Percentiles rank a stretch among this genome's conserved stretches.
phyloP scores from a whole-genome alignment of 2,888 invertebrate species.

The Nipponacmea schrenckii region DNA sequence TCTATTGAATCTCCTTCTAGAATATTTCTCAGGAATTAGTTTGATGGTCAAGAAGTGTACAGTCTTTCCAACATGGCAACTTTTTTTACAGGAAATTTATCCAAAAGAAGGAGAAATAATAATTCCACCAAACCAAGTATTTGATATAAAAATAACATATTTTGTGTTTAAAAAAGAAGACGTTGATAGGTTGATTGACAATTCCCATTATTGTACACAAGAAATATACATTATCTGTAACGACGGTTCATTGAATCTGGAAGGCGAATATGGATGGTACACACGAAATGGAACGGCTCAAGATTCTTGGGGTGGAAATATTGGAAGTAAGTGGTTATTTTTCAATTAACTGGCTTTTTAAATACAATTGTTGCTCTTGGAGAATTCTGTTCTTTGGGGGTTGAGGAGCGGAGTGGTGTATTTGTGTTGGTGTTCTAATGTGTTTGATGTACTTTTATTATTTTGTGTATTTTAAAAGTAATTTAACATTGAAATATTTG shows the following conservation, averaged over 20 bases:
- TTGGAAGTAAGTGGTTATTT: constrained; percentile 8
- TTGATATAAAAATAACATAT: constrained; percentile 25
- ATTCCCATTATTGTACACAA: constrained; percentile 49
- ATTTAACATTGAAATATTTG: too few species aligned
- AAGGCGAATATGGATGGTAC: constrained; percentile 29
- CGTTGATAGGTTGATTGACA: constrained; percentile 27
- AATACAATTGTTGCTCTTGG: too few species aligned
- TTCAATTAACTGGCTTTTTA: not conserved
- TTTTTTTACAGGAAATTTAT: constrained; percentile 9
- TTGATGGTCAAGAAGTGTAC: too few species aligned
- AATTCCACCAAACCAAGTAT: constrained; percentile 5
- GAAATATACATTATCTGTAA: constrained; percentile 38
- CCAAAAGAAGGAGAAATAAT: constrained; percentile 7
- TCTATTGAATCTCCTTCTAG: too few species aligned
- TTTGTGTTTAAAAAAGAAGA: constrained; percentile 29
- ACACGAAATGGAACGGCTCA: constrained; percentile 17
- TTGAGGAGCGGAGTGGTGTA: too few species aligned
- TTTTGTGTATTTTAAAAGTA: too few species aligned
- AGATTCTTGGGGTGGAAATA: constrained; percentile 27
- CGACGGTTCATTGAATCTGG: constrained; percentile 23
- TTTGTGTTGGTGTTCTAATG: too few species aligned
- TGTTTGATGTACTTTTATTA: too few species aligned
- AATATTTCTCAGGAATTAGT: too few species aligned
- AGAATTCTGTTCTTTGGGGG: too few species aligned
- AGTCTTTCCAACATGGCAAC: too few species aligned